These are phyloP conservation scores for Platyscapa corneri DNA, from an alignment of 1,140 invertebrate species.

Conservation along the genomic window DNA sequence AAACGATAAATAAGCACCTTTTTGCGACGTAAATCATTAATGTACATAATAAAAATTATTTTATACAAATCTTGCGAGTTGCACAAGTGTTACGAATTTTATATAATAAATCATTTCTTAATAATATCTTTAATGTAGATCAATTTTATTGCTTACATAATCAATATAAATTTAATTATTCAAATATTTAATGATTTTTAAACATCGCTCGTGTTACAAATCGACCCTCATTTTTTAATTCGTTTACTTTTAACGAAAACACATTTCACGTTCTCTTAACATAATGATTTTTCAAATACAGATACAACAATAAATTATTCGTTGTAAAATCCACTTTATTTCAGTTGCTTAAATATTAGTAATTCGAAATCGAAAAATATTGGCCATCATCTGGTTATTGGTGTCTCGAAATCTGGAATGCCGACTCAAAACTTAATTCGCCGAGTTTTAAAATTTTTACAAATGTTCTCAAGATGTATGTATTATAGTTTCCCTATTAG, in stretches of 20 bases:
- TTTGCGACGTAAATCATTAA: background rate
- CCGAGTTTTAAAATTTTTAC: no score
- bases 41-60: background rate
- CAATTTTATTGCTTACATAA: background rate
- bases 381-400: no score
- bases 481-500: constrained; percentile 7
- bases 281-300: no score
- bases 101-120: background rate
- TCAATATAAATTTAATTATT: background rate
- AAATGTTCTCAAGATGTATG: constrained; percentile 13
- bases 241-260: no score
- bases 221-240: no score
- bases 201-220: background rate
- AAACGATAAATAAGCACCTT: background rate
- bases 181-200: background rate
- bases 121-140: background rate
- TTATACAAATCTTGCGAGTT: background rate
- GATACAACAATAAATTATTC: no score
- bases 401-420: no score
- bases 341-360: no score
- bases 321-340: no score
- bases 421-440: no score
- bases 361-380: no score
- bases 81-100: background rate
- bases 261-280: no score